These are phyloP conservation scores for Myotis brandtii DNA, from an alignment of 2,113 vertebrate genomes.

Conservation along the genomic window DNA sequence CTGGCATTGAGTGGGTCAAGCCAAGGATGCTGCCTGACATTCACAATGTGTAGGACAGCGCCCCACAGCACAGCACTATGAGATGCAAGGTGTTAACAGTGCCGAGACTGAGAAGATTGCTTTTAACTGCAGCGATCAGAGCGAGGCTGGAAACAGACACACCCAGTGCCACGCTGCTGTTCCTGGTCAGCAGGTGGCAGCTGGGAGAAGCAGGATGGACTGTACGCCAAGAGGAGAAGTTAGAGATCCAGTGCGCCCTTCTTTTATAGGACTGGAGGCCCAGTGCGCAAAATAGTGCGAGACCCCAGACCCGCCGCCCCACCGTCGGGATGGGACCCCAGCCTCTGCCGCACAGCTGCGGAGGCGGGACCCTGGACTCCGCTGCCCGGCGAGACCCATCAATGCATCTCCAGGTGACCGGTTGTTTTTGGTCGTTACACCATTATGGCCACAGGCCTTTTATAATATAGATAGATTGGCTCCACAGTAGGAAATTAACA, in stretches of 20 bases:
- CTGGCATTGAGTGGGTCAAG: background rate
- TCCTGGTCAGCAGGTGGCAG: background rate
- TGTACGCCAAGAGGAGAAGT: background rate
- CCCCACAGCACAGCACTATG: background rate
- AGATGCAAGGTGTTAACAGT: background rate
- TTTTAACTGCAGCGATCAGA: background rate
- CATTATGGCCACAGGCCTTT: no score
- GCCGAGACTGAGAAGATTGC: background rate
- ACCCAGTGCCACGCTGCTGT: background rate
- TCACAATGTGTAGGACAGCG: background rate
- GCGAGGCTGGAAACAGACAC: background rate
- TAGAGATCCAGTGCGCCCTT: background rate
- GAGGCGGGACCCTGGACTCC: no score
- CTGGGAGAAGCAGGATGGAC: background rate
- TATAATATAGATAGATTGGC: background rate
- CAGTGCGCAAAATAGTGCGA: no score
- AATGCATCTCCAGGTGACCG: no score
- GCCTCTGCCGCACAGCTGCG: no score
- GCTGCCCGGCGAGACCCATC: no score
- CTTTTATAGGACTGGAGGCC: background rate
- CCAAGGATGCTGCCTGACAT: background rate
- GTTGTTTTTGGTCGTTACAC: no score
- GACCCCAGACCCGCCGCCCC: no score
- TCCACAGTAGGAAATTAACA: background rate
- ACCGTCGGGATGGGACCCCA: no score